Conservation (phyloP, 1,140 invertebrate species). For the Trinorchestia longiramus region DNA sequence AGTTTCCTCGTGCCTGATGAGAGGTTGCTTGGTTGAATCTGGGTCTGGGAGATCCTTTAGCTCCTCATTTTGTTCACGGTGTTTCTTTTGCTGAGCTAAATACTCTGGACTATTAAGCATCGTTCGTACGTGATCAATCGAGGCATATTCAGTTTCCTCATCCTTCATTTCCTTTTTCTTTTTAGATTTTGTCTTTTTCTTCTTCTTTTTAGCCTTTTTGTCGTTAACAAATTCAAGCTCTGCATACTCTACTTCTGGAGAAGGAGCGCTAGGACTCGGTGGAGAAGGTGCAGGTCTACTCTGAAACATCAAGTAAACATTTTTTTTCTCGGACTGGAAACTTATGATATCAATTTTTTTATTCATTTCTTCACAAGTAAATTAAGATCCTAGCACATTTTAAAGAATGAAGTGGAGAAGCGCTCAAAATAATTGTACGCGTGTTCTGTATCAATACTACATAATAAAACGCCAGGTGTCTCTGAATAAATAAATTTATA, state of each 20-base stretch:
- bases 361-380: too few species aligned
- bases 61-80: conserved; percentile 29
- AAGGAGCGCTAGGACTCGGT: conserved; percentile 11
- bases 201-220: conserved; percentile 27
- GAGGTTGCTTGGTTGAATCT: conserved; percentile 4
- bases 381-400: too few species aligned
- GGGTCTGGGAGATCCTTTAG: background rate
- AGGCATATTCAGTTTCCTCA: conserved; percentile 37
- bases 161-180: conserved; percentile 48
- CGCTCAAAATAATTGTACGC: too few species aligned
- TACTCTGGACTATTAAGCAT: conserved; percentile 18
- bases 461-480: too few species aligned
- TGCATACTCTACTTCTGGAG: conserved; percentile 13
- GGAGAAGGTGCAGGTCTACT: background rate
- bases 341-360: too few species aligned
- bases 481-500: too few species aligned
- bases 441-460: too few species aligned
- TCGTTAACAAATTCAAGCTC: conserved; percentile 36
- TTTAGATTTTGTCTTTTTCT: conserved; percentile 38
- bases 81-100: background rate
- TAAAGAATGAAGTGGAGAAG: too few species aligned
- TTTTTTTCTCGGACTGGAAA: too few species aligned
- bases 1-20: background rate
- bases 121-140: conserved; percentile 30
- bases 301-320: background rate